Evolutionary conservation across 2,797 vertebrate species (phyloP).

Genomic region (Myotis daubentonii): DNA sequence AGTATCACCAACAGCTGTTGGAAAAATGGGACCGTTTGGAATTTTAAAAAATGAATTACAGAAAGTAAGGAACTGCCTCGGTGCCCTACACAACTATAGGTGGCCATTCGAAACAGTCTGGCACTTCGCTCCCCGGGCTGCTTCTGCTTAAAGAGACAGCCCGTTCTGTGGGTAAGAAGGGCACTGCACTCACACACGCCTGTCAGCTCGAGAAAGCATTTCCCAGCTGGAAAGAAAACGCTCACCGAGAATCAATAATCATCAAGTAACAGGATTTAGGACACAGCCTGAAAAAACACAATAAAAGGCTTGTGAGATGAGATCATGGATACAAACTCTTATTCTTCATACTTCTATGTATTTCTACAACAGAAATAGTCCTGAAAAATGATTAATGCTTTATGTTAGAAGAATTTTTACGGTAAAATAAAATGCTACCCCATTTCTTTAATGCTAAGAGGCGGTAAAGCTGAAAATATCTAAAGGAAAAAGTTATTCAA

Average conservation of each 20-base stretch:
- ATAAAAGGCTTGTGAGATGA: not conserved
- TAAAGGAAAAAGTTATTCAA: constrained; percentile 24
- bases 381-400: not conserved
- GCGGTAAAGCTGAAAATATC: not conserved
- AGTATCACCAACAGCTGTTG: not conserved
- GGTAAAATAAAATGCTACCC: constrained; percentile 56
- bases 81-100: not conserved
- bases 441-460: constrained; percentile 38
- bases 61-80: not conserved
- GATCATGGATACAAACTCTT: not conserved
- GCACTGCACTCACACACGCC: not conserved
- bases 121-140: not conserved
- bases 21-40: not conserved
- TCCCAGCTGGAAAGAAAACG: not conserved
- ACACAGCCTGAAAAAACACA: not conserved
- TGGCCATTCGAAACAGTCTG: not conserved
- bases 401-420: constrained; percentile 35
- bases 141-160: not conserved
- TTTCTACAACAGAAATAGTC: not conserved
- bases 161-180: not conserved
- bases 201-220: not conserved
- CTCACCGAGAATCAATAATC: not conserved
- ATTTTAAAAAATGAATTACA: constrained; percentile 47
- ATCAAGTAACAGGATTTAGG: not conserved
- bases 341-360: not conserved